Base-by-base conservation (phyloP, 1,140 invertebrate species). In the Acyrthosiphon pisum region DNA sequence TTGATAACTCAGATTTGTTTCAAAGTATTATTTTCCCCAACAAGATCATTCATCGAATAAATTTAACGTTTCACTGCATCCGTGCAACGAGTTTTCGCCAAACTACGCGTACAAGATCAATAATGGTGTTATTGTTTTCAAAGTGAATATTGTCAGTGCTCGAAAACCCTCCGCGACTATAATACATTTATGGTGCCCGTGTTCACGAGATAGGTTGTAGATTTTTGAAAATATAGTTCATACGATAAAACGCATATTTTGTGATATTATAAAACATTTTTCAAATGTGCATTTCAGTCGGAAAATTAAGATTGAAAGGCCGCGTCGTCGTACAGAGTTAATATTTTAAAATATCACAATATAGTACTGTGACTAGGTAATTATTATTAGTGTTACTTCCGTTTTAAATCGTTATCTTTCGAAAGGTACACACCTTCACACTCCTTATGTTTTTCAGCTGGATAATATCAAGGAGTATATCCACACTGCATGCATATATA, bases 251-350 rank as follows among this genome's bases (percentile, higher is more conserved):
- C 26, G 7, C n/a, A 41, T 41, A 41, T 35, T 18, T 1, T 6
- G 50, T 22, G 50, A 50, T 50, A 22, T 0, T 41, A 41, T 41
- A 41, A 6, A 76, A 76, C 14, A 76, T 76, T 76, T 76, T 76
- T 6, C 2, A 76, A 68, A 53, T 41, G 41, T 4, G 20, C 50
- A 22, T 53, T 53, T 53, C 50, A 53, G 50, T 68, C 14, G n/a
- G 14, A 18, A n/a, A n/a, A 18, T 76, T 76, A 76, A 6, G n/a
- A 76, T n/a, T 6, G 14, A 76, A n/a, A 76, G 30, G n/a, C 30
- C 6, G n/a, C 6, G 44, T 6, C 44, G 44, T 46, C 44, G 6
- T 4, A 0, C 0, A 18, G 30, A 18, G 14, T 0, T 6, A n/a
- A 68, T n/a, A 68, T 76, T 76, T 76, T n/a, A 0, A 76, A n/a